Evolutionary conservation across 2,888 invertebrate genomes (phyloP).

Genomic region (Pandemis corylana): DNA sequence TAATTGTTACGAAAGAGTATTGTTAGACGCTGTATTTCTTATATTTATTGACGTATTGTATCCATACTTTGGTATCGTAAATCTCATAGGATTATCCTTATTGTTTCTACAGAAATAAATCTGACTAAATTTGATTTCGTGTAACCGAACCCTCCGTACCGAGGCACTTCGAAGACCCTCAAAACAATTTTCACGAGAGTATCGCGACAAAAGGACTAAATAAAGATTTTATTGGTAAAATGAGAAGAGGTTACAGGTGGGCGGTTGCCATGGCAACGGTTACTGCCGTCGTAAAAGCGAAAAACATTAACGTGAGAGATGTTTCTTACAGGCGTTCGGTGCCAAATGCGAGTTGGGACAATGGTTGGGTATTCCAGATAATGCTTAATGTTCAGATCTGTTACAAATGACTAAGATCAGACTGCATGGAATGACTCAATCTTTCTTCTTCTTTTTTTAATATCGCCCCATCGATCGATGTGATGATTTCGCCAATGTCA

Average conservation of each 20-base stretch:
- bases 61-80: background rate
- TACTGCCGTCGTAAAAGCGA: slow-evolving; percentile 62
- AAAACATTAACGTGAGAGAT: slow-evolving; percentile 60
- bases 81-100: background rate
- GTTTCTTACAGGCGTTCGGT: slow-evolving; percentile 47
- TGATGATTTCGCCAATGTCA: too few species aligned
- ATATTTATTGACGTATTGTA: too few species aligned
- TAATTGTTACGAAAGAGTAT: too few species aligned
- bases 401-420: background rate
- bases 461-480: too few species aligned
- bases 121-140: background rate
- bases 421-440: background rate
- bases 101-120: background rate
- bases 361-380: slow-evolving; percentile 28
- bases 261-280: slow-evolving; percentile 59
- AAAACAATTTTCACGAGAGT: slow-evolving; percentile 24
- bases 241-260: slow-evolving; percentile 44
- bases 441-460: too few species aligned
- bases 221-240: slow-evolving; percentile 41
- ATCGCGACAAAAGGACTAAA: slow-evolving; percentile 36
- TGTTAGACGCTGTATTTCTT: too few species aligned
- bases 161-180: background rate
- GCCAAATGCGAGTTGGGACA: slow-evolving; percentile 34
- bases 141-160: background rate
- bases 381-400: slow-evolving; percentile 17